These are phyloP conservation scores for Lemur catta DNA, from an alignment of 2,797 vertebrate species.

Conservation along the genomic window DNA sequence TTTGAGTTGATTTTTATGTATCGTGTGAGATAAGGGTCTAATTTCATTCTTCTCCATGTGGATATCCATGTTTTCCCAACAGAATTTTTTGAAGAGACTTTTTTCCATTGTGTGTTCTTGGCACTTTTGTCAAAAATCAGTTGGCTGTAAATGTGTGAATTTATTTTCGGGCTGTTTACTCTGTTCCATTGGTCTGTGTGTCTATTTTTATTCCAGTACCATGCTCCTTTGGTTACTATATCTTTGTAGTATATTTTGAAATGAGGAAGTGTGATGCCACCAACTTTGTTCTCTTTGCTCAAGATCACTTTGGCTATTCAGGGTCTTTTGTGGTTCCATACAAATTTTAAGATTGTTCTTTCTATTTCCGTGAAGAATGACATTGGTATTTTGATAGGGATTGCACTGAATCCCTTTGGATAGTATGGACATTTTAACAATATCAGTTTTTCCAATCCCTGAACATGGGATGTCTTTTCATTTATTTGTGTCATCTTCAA, in stretches of 20 bases:
- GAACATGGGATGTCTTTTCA: background rate
- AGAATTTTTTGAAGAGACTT: background rate
- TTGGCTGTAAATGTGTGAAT: too few species aligned
- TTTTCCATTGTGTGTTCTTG: background rate
- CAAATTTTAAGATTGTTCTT: background rate
- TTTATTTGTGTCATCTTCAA: background rate
- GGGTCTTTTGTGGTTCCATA: background rate
- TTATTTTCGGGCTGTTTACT: too few species aligned
- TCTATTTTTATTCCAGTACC: too few species aligned
- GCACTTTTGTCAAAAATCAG: background rate
- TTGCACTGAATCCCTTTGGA: background rate
- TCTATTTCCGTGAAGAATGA: background rate
- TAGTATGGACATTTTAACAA: background rate
- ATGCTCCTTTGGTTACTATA: too few species aligned
- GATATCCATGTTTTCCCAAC: background rate
- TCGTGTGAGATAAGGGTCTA: too few species aligned
- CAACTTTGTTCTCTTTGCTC: too few species aligned
- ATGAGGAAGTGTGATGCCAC: too few species aligned
- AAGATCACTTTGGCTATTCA: too few species aligned
- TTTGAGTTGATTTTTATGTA: too few species aligned
- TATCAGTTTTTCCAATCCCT: background rate
- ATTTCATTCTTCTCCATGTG: background rate
- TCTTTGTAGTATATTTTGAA: too few species aligned
- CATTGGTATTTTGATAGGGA: background rate
- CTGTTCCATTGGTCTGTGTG: too few species aligned